These are phyloP conservation scores for Torymus aiolomorphi DNA, from an alignment of 2,888 invertebrate species.

Conservation along the genomic window DNA sequence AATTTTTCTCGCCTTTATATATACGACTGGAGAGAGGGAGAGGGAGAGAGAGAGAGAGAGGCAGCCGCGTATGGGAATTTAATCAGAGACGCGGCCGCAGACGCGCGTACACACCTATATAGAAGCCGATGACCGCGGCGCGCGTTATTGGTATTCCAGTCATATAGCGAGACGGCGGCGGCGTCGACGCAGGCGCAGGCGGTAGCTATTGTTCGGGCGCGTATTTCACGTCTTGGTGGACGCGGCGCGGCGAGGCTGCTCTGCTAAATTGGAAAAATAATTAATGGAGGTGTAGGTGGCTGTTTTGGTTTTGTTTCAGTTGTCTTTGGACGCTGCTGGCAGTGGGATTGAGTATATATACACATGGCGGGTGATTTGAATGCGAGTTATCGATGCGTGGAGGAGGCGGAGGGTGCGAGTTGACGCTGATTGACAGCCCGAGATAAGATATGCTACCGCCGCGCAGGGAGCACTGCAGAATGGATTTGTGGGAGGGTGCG, in stretches of 20 bases:
- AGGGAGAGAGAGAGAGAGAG: constrained; percentile 15
- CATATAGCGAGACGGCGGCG: constrained; percentile 38
- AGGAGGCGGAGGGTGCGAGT: too few relatives aligned
- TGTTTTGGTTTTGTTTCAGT: not conserved
- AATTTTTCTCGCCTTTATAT: constrained; percentile 27
- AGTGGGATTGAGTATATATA: too few relatives aligned
- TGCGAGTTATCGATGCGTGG: too few relatives aligned
- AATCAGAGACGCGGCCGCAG: constrained; percentile 32
- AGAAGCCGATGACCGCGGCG: constrained; percentile 49
- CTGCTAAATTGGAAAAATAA: constrained; percentile 47
- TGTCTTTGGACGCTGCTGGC: too few relatives aligned
- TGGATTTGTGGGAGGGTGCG: too few relatives aligned
- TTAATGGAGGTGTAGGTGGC: constrained; percentile 19
- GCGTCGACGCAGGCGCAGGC: too few relatives aligned
- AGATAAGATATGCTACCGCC: too few relatives aligned
- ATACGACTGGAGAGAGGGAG: too few relatives aligned
- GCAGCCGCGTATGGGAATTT: constrained; percentile 35
- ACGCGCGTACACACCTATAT: not conserved
- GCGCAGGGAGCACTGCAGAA: too few relatives aligned
- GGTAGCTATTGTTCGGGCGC: constrained; percentile 34
- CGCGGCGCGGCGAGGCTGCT: not conserved
- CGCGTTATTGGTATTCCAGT: constrained; percentile 53
- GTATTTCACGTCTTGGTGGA: constrained; percentile 5
- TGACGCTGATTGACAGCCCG: too few relatives aligned
- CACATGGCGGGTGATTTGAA: too few relatives aligned